Evolutionary conservation across 2,888 invertebrate species (phyloP), one percentile per base, ranked within the genome.

Genomic region (Linnaemya vulpina): DNA sequence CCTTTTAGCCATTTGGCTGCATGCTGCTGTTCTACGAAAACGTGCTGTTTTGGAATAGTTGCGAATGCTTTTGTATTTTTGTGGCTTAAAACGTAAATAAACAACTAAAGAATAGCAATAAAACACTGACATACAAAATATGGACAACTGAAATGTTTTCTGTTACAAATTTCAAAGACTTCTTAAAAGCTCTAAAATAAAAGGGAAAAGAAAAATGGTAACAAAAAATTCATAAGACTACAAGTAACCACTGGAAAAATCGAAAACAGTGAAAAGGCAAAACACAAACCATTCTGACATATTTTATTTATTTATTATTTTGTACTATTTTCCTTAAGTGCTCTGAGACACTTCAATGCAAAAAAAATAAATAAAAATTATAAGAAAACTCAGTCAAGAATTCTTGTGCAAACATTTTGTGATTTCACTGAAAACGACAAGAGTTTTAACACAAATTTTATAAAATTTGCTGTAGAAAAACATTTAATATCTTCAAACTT

Each of bases 31-130:
- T 79, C 58, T 38, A 35, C 9, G 49, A 51, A 58, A 60, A 85
- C 81, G 84, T 85, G 84, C 70, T 81, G 74, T 78, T 78, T 78
- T 70, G 11, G 15, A 78, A 70, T 63, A 53, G 74, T 84, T 76
- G 25, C 38, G 67, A 73, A 80, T 55, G 46, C 58, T 35, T 30
- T 62, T 70, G 53, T 70, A 63, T 49, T 38, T 38, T 49, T 73
- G 10, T 73, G 10, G 25, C 7, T 3, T 53, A 63, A 40, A 70
- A 46, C 15, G 22, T 60, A 38, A 9, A 30, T n/a, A 38, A 22
- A 46, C 20, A 51, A 40, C 20, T 63, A 15, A 73, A 5, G 22
- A 25, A 30, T n/a, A 22, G 25, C 43, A 71, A 17, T 62, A 38
- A 20, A 63, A 63, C 22, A 25, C 43, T 4, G 35, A 0, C 46